Conservation (phyloP, 2,888 invertebrate species). For the Nemoura dubitans region DNA sequence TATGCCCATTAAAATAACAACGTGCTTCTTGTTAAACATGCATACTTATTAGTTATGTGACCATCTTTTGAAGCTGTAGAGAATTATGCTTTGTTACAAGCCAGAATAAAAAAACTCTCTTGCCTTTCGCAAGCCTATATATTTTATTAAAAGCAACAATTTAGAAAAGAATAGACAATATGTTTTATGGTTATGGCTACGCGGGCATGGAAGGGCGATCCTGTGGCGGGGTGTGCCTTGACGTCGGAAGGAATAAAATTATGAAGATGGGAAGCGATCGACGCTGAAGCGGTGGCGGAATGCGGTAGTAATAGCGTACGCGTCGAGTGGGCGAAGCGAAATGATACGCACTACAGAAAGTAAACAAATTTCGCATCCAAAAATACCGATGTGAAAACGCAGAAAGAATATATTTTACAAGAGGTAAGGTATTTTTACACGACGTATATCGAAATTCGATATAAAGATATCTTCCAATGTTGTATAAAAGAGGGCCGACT, state of each 20-base stretch:
- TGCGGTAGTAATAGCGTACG: background rate
- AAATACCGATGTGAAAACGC: background rate
- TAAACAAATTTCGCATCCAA: background rate
- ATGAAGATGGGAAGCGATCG: background rate
- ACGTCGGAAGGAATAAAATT: background rate
- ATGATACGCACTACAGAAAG: constrained; percentile 7
- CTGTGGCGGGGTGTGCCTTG: background rate
- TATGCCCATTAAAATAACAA: no score
- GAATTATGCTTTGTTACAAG: background rate
- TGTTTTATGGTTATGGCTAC: background rate
- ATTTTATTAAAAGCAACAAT: constrained; percentile 12
- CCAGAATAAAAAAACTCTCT: background rate
- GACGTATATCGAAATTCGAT: background rate
- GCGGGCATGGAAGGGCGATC: background rate
- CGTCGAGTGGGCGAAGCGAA: background rate
- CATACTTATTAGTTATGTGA: no score
- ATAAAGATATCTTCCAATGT: background rate
- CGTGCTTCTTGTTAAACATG: no score
- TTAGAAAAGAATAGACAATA: constrained; percentile 12
- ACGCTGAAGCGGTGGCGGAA: background rate
- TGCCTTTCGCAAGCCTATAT: background rate
- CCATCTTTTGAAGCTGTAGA: background rate
- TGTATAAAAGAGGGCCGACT: background rate
- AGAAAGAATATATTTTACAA: background rate
- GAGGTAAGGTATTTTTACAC: constrained; percentile 13